phyloP scores from a whole-genome alignment of 2,888 invertebrate genomes.

The Pherbina coryleti region DNA sequence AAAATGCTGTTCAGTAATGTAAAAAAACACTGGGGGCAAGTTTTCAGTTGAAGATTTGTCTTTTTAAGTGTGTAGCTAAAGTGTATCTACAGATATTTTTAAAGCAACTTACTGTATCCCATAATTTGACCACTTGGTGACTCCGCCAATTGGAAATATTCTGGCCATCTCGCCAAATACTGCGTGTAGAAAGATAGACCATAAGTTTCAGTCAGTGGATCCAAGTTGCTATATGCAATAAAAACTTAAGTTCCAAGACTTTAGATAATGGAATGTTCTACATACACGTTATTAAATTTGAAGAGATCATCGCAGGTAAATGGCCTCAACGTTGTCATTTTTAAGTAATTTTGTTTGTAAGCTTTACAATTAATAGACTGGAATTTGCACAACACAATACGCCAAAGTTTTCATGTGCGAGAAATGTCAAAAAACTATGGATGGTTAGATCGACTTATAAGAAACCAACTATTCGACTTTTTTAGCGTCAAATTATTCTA shows the following conservation, averaged over 20 bases:
- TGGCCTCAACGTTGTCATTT: slow-evolving; percentile 92
- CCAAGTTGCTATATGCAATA: slow-evolving; percentile 83
- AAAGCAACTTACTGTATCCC: slow-evolving; percentile 92
- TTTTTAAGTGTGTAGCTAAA: background rate
- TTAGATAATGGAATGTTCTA: slow-evolving; percentile 54
- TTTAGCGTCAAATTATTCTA: too few relatives aligned
- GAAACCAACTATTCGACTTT: too few relatives aligned
- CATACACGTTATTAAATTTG: slow-evolving; percentile 95
- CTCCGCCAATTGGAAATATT: slow-evolving; percentile 96
- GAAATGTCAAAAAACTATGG: slow-evolving; percentile 1
- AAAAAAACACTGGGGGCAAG: background rate
- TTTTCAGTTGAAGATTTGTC: background rate
- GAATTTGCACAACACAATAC: background rate
- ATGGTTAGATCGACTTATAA: too few relatives aligned
- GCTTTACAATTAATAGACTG: background rate
- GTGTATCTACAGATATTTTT: background rate
- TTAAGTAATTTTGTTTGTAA: slow-evolving; percentile 49
- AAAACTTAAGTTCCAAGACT: background rate
- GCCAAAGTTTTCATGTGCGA: background rate
- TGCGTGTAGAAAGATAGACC: slow-evolving; percentile 96
- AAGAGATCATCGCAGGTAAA: slow-evolving; percentile 96
- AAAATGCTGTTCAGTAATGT: too few relatives aligned
- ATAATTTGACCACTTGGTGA: slow-evolving; percentile 96
- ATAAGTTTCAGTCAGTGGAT: slow-evolving; percentile 97
- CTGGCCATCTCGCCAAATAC: slow-evolving; percentile 98